These are phyloP conservation scores for Psammodynastes pulverulentus DNA, from an alignment of 2,113 vertebrate species.

Conservation along the genomic window DNA sequence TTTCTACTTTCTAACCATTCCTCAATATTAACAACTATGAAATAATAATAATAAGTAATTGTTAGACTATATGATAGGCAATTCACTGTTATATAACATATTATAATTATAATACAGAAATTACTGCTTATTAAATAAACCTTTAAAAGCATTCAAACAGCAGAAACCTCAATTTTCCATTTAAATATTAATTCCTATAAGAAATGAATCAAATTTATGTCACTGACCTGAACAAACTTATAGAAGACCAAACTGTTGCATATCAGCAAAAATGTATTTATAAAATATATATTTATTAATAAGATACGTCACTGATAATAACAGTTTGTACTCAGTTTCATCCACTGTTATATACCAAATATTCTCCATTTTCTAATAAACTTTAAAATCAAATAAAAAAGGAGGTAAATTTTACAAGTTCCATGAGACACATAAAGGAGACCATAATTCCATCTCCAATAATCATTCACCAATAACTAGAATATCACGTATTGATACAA, in stretches of 20 bases:
- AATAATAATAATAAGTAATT: background rate
- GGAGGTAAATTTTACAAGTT: background rate
- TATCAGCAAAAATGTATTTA: background rate
- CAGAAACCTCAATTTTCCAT: background rate
- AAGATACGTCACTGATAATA: background rate
- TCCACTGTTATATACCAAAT: background rate
- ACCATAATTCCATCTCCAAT: background rate
- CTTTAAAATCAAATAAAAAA: background rate
- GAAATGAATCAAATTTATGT: background rate
- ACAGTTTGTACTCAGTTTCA: background rate
- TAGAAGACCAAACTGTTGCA: background rate
- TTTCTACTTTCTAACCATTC: background rate
- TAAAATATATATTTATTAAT: too few species aligned
- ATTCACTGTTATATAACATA: background rate
- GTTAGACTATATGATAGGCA: background rate
- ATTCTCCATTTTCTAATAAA: background rate
- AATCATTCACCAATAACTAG: background rate
- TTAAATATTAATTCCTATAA: background rate
- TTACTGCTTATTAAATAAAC: background rate
- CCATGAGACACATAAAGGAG: background rate
- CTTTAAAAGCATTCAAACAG: background rate
- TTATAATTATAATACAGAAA: background rate
- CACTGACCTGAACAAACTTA: background rate
- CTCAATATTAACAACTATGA: background rate
- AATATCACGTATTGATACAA: background rate